Evolutionary conservation across 2,113 vertebrate species (phyloP).

Genomic region (Melanerpes formicivorus): DNA sequence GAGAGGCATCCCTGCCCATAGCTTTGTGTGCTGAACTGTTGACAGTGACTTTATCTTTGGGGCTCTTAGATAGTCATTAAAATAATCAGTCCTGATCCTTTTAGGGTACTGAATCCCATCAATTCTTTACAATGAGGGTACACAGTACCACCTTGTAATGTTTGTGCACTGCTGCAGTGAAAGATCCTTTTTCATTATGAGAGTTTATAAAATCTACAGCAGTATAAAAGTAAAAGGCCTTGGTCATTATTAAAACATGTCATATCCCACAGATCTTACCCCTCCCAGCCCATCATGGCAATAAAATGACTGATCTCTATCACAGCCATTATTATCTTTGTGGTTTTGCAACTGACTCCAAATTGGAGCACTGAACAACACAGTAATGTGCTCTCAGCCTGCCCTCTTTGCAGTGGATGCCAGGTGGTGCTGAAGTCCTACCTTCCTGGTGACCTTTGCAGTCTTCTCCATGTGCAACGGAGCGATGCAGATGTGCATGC

Average conservation of each 20-base stretch:
- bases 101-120: background rate
- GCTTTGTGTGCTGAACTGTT: background rate
- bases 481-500: background rate
- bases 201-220: background rate
- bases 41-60: background rate
- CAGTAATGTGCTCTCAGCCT: background rate
- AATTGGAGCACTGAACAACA: accelerated
- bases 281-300: background rate
- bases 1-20: too few species aligned
- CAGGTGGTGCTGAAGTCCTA: accelerated
- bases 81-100: background rate
- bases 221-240: background rate
- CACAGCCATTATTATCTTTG: background rate
- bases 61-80: background rate
- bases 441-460: background rate
- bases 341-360: background rate
- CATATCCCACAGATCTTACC: background rate
- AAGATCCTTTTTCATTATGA: background rate
- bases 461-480: background rate
- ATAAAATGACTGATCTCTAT: accelerated
- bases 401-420: background rate
- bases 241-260: background rate
- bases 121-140: background rate
- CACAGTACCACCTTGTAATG: background rate
- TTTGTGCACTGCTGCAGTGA: background rate